Evolutionary conservation across 1,140 invertebrate genomes (phyloP), one percentile per base, ranked within the genome.

Genomic region (Pogonognathellus flavescens): DNA sequence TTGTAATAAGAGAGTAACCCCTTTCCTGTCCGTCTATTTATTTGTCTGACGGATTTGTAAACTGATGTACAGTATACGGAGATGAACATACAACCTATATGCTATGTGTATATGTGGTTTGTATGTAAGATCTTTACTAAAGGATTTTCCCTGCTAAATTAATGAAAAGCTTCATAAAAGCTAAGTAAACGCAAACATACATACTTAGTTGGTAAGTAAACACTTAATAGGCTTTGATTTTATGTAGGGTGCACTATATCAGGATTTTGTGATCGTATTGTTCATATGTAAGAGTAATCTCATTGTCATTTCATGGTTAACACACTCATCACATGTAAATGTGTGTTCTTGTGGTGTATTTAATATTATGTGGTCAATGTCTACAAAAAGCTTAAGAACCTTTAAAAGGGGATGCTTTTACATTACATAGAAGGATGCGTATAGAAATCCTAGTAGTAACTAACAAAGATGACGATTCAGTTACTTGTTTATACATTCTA

Each of bases 231-330:
- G 25, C 20, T 66, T 31, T 25, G 13, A 66, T 14, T 25, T 20
- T 20, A 66, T 66, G 18, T 41, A 66, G 22, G 25, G 62, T 66
- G 62, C 62, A 66, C 62, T 66, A 66, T 66, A 66, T 66, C 62
- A 66, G 62, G 20, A 66, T 66, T 66, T 66, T 14, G 25, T 25
- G 62, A 13, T 25, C 8, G 25, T 66, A 22, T 66, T 41, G 31
- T 41, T 4, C 11, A 31, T 25, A 25, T 25, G 62, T 25, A 60
- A 13, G 13, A 18, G 22, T 2, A 25, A 13, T 66, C 13, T 66
- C 62, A 66, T 22, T 66, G 62, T 66, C 62, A 66, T 25, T 66
- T 66, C 62, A 66, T 66, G 62, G 62, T 31, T 66, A 66, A 66
- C 62, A 20, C 62, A 25, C 20, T 66, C 62, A 66, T 20, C 22